Percentiles rank a stretch among this genome's conserved stretches.
Conservation (phyloP, 2,113 vertebrate genomes). For the Ctenodactylus gundi region DNA sequence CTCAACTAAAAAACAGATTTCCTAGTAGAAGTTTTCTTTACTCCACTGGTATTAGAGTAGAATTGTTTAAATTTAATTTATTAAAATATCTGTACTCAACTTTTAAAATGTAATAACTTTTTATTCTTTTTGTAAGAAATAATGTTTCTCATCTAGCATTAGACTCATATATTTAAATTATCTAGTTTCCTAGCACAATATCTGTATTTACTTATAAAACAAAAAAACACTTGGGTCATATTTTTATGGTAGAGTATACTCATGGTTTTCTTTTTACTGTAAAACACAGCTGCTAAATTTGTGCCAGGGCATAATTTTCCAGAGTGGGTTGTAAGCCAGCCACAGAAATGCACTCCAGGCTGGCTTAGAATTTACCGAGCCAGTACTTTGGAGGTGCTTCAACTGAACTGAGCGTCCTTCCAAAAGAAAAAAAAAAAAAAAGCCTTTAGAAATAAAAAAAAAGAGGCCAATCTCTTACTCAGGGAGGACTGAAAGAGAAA, state of each 20-base stretch:
- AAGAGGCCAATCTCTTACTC: not conserved
- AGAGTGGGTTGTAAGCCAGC: not conserved
- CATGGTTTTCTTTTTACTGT: not conserved
- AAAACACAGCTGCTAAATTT: slow-evolving; percentile 5
- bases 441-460: not conserved
- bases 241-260: not conserved
- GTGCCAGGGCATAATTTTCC: not conserved
- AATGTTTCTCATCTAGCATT: not conserved
- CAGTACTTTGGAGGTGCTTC: not conserved
- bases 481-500: not conserved
- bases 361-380: too few relatives aligned
- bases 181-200: not conserved
- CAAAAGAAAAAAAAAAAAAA: not conserved
- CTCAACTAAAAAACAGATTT: not conserved
- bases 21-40: not conserved
- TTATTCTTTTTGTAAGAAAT: not conserved
- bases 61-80: slow-evolving; percentile 5
- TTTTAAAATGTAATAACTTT: not conserved
- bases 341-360: too few relatives aligned
- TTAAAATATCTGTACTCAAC: not conserved
- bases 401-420: not conserved
- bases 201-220: not conserved
- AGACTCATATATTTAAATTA: not conserved
- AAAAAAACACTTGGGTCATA: not conserved
- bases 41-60: not conserved